Conservation (phyloP, 2,113 vertebrate genomes). For the Menura novaehollandiae region DNA sequence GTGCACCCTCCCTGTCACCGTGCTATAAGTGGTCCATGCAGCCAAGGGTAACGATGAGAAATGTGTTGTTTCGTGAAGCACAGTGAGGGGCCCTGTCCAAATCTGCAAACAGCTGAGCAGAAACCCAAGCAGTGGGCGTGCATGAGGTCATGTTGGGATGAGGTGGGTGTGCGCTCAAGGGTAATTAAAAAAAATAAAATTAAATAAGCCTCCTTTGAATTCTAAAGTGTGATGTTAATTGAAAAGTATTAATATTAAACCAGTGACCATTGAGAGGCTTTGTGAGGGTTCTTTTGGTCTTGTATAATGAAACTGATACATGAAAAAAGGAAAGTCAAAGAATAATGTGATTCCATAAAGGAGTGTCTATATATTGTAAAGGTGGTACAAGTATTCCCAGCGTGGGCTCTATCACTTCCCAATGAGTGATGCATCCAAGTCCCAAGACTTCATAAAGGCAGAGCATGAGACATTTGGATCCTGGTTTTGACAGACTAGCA, state of each 20-base stretch:
- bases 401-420: background rate
- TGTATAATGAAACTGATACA: background rate
- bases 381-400: background rate
- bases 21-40: background rate
- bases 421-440: background rate
- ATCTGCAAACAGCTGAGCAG: background rate
- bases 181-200: background rate
- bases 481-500: background rate
- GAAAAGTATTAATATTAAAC: background rate
- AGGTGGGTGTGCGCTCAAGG: background rate
- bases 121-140: background rate
- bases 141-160: background rate
- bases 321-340: background rate
- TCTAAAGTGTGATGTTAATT: background rate
- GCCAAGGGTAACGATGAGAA: background rate
- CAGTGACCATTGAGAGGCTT: accelerated
- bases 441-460: background rate
- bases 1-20: background rate
- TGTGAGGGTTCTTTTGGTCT: background rate
- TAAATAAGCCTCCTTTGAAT: background rate
- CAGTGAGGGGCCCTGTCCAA: background rate
- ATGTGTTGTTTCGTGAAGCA: background rate
- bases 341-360: background rate
- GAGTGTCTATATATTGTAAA: background rate
- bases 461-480: background rate